Conservation (phyloP, 1,140 invertebrate genomes). For the Holcopasites calliopsidis region DNA sequence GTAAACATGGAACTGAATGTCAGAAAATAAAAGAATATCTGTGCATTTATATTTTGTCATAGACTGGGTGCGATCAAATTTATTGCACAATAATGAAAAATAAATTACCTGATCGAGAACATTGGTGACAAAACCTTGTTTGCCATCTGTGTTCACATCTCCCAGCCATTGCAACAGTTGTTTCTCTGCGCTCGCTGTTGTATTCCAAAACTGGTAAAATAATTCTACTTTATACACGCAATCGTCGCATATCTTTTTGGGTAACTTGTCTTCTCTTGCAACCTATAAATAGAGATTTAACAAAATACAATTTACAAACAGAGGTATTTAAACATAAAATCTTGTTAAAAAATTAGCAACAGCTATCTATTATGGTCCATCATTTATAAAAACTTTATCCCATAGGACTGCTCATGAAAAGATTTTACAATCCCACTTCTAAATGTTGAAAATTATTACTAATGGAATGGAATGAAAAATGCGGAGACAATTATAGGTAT, state of each 20-base stretch:
- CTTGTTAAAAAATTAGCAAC: too few species aligned
- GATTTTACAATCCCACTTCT: neutral
- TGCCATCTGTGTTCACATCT: conserved; percentile 75
- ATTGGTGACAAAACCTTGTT: conserved; percentile 73
- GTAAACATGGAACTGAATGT: conserved; percentile 55
- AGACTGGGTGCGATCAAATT: neutral
- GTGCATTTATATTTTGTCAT: neutral
- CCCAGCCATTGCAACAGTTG: conserved; percentile 81
- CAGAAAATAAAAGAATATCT: conserved; percentile 40
- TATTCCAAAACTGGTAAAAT: conserved; percentile 83
- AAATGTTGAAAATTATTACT: neutral
- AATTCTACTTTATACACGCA: conserved; percentile 83
- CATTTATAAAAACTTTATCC: too few species aligned
- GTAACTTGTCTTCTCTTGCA: conserved; percentile 81
- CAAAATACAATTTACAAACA: neutral
- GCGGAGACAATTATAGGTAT: neutral
- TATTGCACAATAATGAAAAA: neutral
- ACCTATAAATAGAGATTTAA: conserved; percentile 74
- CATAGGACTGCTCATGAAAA: too few species aligned
- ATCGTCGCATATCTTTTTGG: conserved; percentile 82
- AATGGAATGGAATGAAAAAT: neutral
- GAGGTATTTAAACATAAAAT: neutral
- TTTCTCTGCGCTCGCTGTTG: conserved; percentile 81
- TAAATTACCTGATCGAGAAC: conserved; percentile 68
- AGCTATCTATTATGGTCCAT: too few species aligned